Evolutionary conservation across 2,113 vertebrate species (phyloP).

Genomic region (Pleuronectes platessa): DNA sequence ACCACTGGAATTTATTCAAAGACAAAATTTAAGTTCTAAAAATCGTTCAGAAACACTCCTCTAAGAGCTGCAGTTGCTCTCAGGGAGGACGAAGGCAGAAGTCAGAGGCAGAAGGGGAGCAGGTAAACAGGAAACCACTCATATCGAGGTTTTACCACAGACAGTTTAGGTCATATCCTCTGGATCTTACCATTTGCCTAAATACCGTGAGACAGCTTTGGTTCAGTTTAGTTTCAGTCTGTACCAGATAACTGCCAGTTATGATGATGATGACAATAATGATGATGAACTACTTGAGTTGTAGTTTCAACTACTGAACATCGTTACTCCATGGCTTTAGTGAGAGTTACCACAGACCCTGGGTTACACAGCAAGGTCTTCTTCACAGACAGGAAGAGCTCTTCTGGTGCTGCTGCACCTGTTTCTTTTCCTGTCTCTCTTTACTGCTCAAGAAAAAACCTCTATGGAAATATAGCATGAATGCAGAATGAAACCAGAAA

Average conservation of each 20-base stretch:
- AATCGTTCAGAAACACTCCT: neutral
- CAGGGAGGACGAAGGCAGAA: constrained; percentile 35
- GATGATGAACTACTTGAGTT: no score
- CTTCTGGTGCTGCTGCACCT: constrained; percentile 36
- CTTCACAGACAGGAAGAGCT: constrained; percentile 43
- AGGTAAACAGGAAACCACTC: constrained; percentile 79
- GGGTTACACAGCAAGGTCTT: neutral
- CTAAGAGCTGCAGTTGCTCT: neutral
- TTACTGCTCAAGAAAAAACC: neutral
- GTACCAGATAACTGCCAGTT: neutral
- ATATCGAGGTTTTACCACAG: constrained; percentile 53
- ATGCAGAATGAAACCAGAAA: neutral
- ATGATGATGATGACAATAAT: no score
- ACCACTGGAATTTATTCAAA: rapidly evolving
- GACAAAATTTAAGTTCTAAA: neutral
- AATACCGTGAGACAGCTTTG: neutral
- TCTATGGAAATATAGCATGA: neutral
- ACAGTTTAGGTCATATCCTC: constrained; percentile 72
- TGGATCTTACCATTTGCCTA: constrained; percentile 38
- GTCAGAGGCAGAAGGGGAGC: constrained; percentile 7
- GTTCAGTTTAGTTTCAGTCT: neutral
- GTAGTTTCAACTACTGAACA: neutral
- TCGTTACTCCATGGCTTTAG: constrained; percentile 3
- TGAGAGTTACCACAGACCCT: neutral
- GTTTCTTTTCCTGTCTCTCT: constrained; percentile 49